Base-by-base conservation (phyloP, 2,888 invertebrate species). In the Malachius bipustulatus region DNA sequence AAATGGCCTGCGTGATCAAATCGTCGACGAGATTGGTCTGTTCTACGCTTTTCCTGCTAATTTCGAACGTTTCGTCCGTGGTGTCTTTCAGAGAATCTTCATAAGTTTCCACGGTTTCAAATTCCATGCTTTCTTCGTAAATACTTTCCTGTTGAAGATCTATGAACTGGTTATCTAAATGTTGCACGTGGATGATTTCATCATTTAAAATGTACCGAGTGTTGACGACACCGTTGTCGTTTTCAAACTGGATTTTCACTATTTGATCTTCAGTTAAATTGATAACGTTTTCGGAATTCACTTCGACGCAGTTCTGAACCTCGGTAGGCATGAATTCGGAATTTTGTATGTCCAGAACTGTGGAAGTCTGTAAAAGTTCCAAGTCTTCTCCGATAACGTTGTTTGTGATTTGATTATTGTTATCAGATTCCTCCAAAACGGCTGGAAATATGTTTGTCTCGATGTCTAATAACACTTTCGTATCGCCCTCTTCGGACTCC, bases 181-280 rank as follows among this genome's bases (percentile, higher is more conserved):
- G 30, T 30, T 43, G 42, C 31, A 37, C 30, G 13, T 43, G 43
- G 11, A 50, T 24, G 13, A 51, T 32, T 26, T 47, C 47, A 37
- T 58, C 52, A 36, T 59, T 54, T 2, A 60, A 56, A 15, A 60
- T 52, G 39, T 59, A 60, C 42, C 59, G 56, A 2, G 58, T 57
- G 36, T 56, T 59, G 4, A 61, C 50, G 4, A 53, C 38, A 2
- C 59, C 60, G 32, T 55, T 49, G 3, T 54, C 55, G 32, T 53
- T 57, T 41, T 54, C 50, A 32, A 57, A 62, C 31, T 60, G 54
- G 8, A 61, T 60, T 41, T 59, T 57, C 14, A 62, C 55, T 14
- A 61, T 56, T 42, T 58, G 57, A 35, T 49, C 52, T 29, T 58
- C 58, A 8, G 51, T 41, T 27, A 58, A 49, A 35, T 43, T 55